phyloP scores from a whole-genome alignment of 2,113 vertebrate species.

The Eurystomus gularis region DNA sequence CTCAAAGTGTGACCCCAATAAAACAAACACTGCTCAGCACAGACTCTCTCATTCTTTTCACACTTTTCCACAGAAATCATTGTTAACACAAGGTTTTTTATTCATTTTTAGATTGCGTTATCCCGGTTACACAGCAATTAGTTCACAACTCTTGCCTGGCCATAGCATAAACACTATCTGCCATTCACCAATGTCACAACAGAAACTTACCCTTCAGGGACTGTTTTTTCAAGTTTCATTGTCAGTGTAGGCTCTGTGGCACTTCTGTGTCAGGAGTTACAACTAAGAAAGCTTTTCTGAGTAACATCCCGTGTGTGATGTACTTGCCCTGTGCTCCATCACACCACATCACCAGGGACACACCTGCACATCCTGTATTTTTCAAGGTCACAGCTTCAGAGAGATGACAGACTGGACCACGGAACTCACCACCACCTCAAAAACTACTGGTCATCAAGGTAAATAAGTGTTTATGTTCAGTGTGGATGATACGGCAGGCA shows the following conservation, averaged over 20 bases:
- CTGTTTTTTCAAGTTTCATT: not conserved
- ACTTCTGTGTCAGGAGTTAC: not conserved
- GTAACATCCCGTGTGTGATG: fast-evolving
- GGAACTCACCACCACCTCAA: not conserved
- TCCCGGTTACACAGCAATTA: not conserved
- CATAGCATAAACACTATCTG: not conserved
- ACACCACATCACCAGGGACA: not conserved
- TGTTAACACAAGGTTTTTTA: not conserved
- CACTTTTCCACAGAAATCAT: not conserved
- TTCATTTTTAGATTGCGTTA: not conserved
- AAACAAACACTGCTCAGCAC: not conserved
- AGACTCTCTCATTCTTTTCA: not conserved
- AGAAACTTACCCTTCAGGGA: not conserved
- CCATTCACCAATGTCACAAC: not conserved
- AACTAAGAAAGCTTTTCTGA: not conserved
- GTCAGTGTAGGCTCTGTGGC: not conserved
- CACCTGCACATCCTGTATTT: not conserved
- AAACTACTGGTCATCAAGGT: not conserved
- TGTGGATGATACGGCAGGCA: not conserved
- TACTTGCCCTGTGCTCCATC: not conserved
- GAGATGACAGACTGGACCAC: not conserved
- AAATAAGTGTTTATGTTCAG: not conserved
- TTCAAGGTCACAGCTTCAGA: not conserved
- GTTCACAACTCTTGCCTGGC: not conserved
- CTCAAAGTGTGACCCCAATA: not conserved